These are phyloP conservation scores for Peromyscus attwateri DNA, from an alignment of 2,797 vertebrate species.

Conservation along the genomic window DNA sequence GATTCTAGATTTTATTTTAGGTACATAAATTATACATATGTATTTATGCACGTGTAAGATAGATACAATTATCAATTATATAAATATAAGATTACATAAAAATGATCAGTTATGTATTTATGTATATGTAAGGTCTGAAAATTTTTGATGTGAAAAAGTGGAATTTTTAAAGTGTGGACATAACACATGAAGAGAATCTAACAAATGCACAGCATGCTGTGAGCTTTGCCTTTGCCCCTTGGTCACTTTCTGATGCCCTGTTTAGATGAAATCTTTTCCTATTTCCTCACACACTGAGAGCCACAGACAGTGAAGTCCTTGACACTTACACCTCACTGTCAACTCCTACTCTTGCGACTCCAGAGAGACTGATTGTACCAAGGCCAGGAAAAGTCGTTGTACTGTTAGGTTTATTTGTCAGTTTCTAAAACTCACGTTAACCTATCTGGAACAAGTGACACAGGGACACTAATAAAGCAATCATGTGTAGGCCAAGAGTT, in stretches of 20 bases:
- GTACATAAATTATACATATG: neutral
- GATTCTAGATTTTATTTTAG: neutral
- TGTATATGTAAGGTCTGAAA: neutral
- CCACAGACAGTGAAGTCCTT: neutral
- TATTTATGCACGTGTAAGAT: neutral
- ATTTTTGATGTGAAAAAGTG: neutral
- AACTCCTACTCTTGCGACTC: neutral
- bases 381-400: neutral
- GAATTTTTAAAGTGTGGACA: neutral
- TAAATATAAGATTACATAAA: neutral
- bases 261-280: neutral
- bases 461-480: neutral
- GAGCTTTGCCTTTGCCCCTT: neutral
- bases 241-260: neutral
- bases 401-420: neutral
- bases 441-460: neutral
- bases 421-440: neutral
- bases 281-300: neutral
- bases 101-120: neutral
- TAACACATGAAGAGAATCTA: neutral
- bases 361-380: neutral
- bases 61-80: neutral
- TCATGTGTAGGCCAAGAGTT: neutral
- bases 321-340: neutral
- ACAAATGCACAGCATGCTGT: neutral